Conservation (phyloP, 2,113 vertebrate genomes). For the Sphyrna mokarran region DNA sequence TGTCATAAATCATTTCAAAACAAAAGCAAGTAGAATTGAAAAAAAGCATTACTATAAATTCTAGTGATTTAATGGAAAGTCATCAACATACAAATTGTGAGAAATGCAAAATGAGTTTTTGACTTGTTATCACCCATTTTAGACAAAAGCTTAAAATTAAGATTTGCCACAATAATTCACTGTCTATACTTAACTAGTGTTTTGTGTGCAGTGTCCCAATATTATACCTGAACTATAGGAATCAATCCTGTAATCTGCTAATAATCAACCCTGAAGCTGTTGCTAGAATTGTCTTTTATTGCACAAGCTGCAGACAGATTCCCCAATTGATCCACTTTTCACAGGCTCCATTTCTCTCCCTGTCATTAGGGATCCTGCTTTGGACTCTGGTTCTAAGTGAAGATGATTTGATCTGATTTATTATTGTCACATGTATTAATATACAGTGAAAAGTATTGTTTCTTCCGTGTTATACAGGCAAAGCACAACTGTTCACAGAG, state of each 20-base stretch:
- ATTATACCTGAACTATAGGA: background rate
- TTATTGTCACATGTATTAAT: too few relatives aligned
- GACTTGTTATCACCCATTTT: background rate
- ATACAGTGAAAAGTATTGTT: too few relatives aligned
- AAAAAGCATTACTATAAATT: background rate
- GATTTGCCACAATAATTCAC: background rate
- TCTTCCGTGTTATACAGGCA: too few relatives aligned
- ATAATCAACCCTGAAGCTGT: background rate
- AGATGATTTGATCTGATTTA: background rate
- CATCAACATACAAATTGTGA: background rate
- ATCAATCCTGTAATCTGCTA: background rate
- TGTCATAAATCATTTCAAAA: background rate
- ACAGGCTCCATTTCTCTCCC: background rate
- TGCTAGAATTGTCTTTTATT: too few relatives aligned
- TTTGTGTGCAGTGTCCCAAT: background rate
- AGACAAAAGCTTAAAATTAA: background rate
- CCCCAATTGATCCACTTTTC: background rate
- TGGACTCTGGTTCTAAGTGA: background rate
- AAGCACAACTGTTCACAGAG: too few relatives aligned
- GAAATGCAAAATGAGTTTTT: background rate
- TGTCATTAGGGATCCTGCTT: background rate
- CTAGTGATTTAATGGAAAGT: background rate
- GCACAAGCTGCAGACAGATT: background rate
- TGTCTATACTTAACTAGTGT: background rate
- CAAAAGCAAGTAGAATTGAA: background rate